Evolutionary conservation across 2,888 invertebrate species (phyloP), one percentile per base, ranked within the genome.

Genomic region (Meliscaeva auricollis): DNA sequence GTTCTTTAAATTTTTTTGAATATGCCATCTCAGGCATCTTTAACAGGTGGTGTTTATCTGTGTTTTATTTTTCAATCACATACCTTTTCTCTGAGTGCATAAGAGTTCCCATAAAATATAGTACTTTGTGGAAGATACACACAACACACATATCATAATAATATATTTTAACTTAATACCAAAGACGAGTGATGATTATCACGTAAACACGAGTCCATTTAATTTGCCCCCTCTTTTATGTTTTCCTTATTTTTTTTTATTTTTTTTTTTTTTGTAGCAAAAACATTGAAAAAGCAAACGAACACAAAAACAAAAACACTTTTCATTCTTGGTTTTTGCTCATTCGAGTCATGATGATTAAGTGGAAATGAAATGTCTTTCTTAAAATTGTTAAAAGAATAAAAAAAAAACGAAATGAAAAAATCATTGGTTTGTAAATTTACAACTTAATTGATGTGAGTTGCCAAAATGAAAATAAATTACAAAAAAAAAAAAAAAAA

Each of bases 171-270:
- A 58, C 35, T 58, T 35, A 58, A 35, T 20, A 41, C 11, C 9
- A 52, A 35, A 35, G 68, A 80, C 62, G 60, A 62, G 68, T 62
- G 46, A 69, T 69, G 68, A 69, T 74, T 62, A 80, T 68, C 79
- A 80, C 68, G 79, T 80, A 80, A 80, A 69, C 68, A 69, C 30
- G 46, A 74, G 35, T 48, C 52, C 68, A 74, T 79, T 74, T 60
- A 79, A 60, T 68, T 68, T 68, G 20, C 15, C 15, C 38, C 22
- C 17, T 26, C 52, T 46, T 17, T 15, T 17, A 8, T 17, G 6
- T 46, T 15, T 17, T 56, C 30, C 26, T 54, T 17, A 0, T 5
- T 15, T 6, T 32, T 15, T 13, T 30, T 38, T 15, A 22, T 30
- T 30, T 32, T 2, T 35, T 35, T 58, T 58, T 17, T 58, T 20